These are phyloP conservation scores for Parotocinclus haroldoi DNA, from an alignment of 2,797 vertebrate species.

Conservation along the genomic window DNA sequence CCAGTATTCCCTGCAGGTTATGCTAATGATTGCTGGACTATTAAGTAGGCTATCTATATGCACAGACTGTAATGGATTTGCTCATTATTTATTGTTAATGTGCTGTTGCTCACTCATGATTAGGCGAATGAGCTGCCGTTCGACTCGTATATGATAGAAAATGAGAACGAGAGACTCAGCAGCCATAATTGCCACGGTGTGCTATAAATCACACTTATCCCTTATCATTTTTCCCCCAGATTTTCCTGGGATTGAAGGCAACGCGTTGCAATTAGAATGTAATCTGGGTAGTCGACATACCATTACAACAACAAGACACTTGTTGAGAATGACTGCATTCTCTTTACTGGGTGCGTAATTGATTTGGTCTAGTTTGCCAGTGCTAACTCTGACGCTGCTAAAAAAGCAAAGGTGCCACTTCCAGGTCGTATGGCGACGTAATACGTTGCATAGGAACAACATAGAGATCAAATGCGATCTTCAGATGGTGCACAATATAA, in stretches of 20 bases:
- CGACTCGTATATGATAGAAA: slow-evolving; percentile 19
- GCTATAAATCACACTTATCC: slow-evolving; percentile 32
- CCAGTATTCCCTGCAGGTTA: slow-evolving; percentile 65
- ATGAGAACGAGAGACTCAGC: not conserved
- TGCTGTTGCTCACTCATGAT: slow-evolving; percentile 66
- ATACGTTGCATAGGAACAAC: too few relatives aligned
- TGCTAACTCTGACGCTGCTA: too few relatives aligned
- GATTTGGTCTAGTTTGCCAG: too few relatives aligned
- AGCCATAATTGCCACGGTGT: not conserved
- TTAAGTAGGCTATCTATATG: slow-evolving; percentile 86
- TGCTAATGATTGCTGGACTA: slow-evolving; percentile 68
- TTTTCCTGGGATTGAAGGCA: too few relatives aligned
- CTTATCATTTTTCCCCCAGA: not conserved
- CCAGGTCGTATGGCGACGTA: too few relatives aligned
- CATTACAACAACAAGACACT: slow-evolving; percentile 11
- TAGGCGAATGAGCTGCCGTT: slow-evolving; percentile 48
- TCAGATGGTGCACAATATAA: too few relatives aligned
- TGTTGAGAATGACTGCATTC: not conserved
- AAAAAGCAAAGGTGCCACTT: too few relatives aligned
- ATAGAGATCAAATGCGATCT: too few relatives aligned
- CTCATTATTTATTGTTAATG: slow-evolving; percentile 82
- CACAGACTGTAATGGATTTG: slow-evolving; percentile 79
- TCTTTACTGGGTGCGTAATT: too few relatives aligned
- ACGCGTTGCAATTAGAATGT: not conserved
- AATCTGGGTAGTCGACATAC: not conserved